Evolutionary conservation across 1,140 invertebrate genomes (phyloP).

Genomic region (Lethrus apterus): DNA sequence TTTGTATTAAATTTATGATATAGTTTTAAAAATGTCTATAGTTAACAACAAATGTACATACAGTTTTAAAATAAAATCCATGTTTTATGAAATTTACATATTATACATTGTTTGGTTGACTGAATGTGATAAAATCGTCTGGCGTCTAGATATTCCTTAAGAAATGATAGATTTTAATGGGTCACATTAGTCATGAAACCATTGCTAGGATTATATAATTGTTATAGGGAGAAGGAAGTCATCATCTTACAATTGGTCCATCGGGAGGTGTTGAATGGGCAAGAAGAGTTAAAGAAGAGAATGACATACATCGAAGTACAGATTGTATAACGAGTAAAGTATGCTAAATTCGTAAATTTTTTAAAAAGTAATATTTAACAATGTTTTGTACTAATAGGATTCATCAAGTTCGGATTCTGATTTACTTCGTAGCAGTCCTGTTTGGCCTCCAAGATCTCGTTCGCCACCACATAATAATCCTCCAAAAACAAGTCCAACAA

Average conservation of each 20-base stretch:
- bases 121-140: too few species aligned
- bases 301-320: constrained; percentile 53
- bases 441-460: constrained; percentile 36
- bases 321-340: constrained; percentile 60
- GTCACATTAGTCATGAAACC: too few species aligned
- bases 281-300: constrained; percentile 47
- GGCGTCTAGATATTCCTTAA: too few species aligned
- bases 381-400: constrained; percentile 26
- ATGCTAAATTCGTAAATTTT: constrained; percentile 16
- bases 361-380: not conserved
- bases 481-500: constrained; percentile 19
- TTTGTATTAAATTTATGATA: too few species aligned
- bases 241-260: constrained; percentile 55
- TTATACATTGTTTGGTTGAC: too few species aligned
- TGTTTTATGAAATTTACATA: too few species aligned
- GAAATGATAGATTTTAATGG: too few species aligned
- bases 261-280: constrained; percentile 60
- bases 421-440: constrained; percentile 44
- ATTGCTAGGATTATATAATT: not conserved
- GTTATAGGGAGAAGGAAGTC: constrained; percentile 30
- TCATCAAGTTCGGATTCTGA: constrained; percentile 54
- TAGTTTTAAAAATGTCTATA: too few species aligned
- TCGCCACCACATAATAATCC: constrained; percentile 25
- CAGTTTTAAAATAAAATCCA: too few species aligned
- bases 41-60: too few species aligned